A percentile compares a stretch with the other conserved stretches of the same genome.
phyloP scores from a whole-genome alignment of 2,113 vertebrate genomes.

The Emberiza fucata region DNA sequence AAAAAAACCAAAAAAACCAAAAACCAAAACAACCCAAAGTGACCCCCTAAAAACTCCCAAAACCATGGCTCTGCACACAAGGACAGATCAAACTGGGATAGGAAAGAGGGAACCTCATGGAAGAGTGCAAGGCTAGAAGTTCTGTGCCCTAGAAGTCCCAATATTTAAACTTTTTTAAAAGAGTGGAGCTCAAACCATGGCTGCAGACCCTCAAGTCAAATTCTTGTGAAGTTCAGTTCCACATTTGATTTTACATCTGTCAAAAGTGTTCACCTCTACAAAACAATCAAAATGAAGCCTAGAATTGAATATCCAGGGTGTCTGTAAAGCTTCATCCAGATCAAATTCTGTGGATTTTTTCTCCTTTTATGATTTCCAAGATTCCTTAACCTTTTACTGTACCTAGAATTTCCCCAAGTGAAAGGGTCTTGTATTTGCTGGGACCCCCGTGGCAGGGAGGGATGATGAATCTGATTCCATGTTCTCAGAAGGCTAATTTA shows the following conservation, averaged over 20 bases:
- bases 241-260: neutral
- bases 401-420: neutral
- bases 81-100: neutral
- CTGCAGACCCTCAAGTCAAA: neutral
- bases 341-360: neutral
- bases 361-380: neutral
- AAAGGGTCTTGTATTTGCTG: neutral
- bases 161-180: neutral
- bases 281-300: neutral
- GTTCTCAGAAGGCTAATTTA: too few relatives aligned
- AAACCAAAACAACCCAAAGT: too few relatives aligned
- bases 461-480: too few relatives aligned
- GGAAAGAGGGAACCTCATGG: neutral
- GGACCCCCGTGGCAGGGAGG: too few relatives aligned
- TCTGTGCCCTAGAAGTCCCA: neutral
- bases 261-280: neutral
- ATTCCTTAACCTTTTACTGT: neutral
- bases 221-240: neutral
- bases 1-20: too few relatives aligned
- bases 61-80: neutral
- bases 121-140: neutral
- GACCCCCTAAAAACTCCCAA: neutral
- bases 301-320: neutral
- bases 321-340: neutral
- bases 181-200: neutral